Base-by-base conservation (phyloP, 53 echinoderm and acorn worm genomes). In the Patiria pectinifera region DNA sequence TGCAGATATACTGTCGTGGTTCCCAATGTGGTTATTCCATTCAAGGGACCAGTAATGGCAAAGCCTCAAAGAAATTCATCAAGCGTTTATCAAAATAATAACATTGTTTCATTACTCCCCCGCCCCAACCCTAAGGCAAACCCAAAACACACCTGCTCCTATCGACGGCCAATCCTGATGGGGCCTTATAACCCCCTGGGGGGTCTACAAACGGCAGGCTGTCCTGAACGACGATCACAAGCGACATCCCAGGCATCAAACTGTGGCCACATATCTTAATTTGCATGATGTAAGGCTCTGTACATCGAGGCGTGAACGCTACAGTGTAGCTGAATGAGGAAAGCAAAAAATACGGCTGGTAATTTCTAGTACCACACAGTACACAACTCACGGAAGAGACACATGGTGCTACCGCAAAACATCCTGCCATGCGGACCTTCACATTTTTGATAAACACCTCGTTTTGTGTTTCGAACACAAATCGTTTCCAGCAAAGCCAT, bases 261-360 rank as follows among this genome's bases (percentile, higher is more conserved):
- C n/a, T 22, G 43, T 87, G 49, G 49, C 87, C 87, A 13, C 77
- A 76, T 1, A 87, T 59, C 43, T 49, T 16, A 18, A 87, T 76
- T 15, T 11, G 16, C 25, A 87, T 1, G 24, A 35, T 59, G 78
- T 87, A 61, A 0, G 58, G 59, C 10, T 59, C 77, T 35, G 59
- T 21, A 2, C 53, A 76, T 0, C 26, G 58, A 47, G 87, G 87
- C 58, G 77, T 87, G 87, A 87, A 87, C 16, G 15, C 19, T 8
- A 77, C 19, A 12, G 23, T 77, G 87, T 87, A 87, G 35, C 87
- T 87, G 77, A 4, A 48, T 43, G 19, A 3, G 66, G 66, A 15
- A 13, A 66, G 66, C 12, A 66, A 66, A 13, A 8, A 11, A 15
- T 66, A 66, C 12, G 66, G 35, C 35, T 35, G 35, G 35, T 35